Base-by-base conservation (phyloP, 1,140 invertebrate species). In the Melipona quadrifasciata region DNA sequence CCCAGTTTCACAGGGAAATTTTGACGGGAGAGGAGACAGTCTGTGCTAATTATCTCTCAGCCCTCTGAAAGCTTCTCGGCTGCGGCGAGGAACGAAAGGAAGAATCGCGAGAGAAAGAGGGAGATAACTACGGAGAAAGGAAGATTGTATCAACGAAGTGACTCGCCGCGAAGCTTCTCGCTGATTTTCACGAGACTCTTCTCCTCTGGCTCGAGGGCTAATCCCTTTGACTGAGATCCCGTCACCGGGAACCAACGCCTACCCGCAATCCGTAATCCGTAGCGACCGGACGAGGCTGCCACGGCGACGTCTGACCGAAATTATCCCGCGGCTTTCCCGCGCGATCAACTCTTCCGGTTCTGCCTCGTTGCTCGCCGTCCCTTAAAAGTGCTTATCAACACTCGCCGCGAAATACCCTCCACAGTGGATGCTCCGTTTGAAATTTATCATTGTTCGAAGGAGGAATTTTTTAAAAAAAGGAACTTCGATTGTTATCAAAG, bases 141-240 rank as follows among this genome's bases (percentile, higher is more conserved):
- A 53, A 68, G 58, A 86, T 86, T 80, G 61, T 64, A 70, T 64
- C 61, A 55, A 61, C n/a, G 64, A 65, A 17, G 39, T 57, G 31
- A 65, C 47, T 51, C 55, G 34, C 51, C 55, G 82, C 67, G 39
- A n/a, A 67, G 72, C n/a, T 76, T 82, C 65, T 24, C 80, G 57
- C 31, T 86, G 80, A 87, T 76, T 86, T 86, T 61, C 31, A 53
- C 67, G 85, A 77, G 70, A 65, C 39, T 73, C 39, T 47, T 10
- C 39, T 74, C 80, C 51, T 79, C 39, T 47, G 39, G 87, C 83
- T 78, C 87, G 87, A 91, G 88, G 84, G 82, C 89, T 92, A 92
- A 92, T 93, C 88, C 88, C 77, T 90, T 91, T 92, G 89, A 89
- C 90, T 84, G 82, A 85, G 89, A 91, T 84, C 91, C 90, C 80